Conservation (phyloP, 2,113 vertebrate species). For the Lycaon pictus region DNA sequence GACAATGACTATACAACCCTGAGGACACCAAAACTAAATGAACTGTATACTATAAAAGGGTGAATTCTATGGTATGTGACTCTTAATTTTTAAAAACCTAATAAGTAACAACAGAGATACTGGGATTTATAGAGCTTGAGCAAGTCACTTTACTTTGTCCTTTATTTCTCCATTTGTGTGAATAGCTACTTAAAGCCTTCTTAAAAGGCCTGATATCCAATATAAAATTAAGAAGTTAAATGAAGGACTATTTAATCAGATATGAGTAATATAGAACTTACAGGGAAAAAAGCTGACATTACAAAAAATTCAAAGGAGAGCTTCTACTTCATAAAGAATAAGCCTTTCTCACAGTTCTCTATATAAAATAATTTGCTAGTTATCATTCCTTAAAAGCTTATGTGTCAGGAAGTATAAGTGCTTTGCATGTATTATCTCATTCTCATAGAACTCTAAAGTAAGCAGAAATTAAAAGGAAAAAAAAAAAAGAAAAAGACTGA, state of each 20-base stretch:
- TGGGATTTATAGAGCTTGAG: conserved; percentile 1
- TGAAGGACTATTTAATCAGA: conserved; percentile 49
- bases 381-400: conserved; percentile 1
- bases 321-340: conserved; percentile 38
- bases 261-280: conserved; percentile 7
- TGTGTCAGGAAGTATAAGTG: background rate
- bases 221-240: conserved; percentile 47
- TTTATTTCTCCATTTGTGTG: conserved; percentile 48
- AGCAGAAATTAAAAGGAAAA: background rate
- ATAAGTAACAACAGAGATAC: conserved; percentile 24
- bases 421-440: background rate
- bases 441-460: background rate
- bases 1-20: background rate
- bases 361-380: background rate
- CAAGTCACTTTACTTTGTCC: conserved; percentile 28
- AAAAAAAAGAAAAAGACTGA: background rate
- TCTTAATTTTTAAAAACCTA: background rate
- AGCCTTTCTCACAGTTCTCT: conserved; percentile 43
- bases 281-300: background rate
- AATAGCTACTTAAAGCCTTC: conserved; percentile 38
- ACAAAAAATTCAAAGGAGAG: conserved; percentile 6
- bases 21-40: background rate
- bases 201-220: background rate
- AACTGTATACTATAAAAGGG: background rate
- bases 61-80: background rate